Evolutionary conservation across 2,113 vertebrate genomes (phyloP).

Genomic region (Girardinichthys multiradiatus): DNA sequence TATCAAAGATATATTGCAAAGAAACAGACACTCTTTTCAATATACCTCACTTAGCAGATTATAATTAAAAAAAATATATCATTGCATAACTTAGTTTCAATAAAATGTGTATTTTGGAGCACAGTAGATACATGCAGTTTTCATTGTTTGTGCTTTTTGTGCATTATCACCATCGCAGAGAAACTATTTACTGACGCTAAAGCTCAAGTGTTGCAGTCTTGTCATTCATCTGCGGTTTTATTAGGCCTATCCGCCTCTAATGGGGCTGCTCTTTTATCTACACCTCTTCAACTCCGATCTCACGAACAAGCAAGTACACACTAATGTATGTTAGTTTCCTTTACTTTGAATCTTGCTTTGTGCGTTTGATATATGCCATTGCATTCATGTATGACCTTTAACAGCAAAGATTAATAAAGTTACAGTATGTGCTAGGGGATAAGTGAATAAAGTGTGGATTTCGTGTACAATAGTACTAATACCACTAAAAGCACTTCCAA

Average conservation of each 20-base stretch:
- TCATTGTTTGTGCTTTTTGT: slow-evolving; percentile 12
- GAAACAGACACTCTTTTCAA: slow-evolving; percentile 5
- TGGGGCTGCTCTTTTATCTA: slow-evolving; percentile 7
- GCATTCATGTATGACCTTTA: slow-evolving; percentile 32
- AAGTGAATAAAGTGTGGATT: slow-evolving; percentile 4
- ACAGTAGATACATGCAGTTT: background rate
- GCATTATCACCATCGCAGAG: slow-evolving; percentile 6
- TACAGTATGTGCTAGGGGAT: slow-evolving; percentile 1
- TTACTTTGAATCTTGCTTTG: slow-evolving; percentile 9
- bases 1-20: slow-evolving; percentile 9
- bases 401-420: slow-evolving; percentile 2
- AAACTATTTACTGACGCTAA: slow-evolving; percentile 10
- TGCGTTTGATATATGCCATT: slow-evolving; percentile 16
- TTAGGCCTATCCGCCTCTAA: background rate
- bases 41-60: slow-evolving; percentile 25
- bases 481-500: slow-evolving; percentile 36
- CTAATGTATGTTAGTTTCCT: slow-evolving; percentile 13
- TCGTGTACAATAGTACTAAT: background rate
- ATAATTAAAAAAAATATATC: slow-evolving; percentile 4
- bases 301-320: slow-evolving; percentile 23
- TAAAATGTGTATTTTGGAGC: slow-evolving; percentile 12
- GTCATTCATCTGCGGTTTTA: slow-evolving; percentile 15
- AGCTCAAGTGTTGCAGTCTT: background rate
- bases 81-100: slow-evolving; percentile 8
- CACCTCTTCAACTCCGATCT: slow-evolving; percentile 7